Conservation (phyloP, 2,797 vertebrate species). For the Sebastes vulpes region DNA sequence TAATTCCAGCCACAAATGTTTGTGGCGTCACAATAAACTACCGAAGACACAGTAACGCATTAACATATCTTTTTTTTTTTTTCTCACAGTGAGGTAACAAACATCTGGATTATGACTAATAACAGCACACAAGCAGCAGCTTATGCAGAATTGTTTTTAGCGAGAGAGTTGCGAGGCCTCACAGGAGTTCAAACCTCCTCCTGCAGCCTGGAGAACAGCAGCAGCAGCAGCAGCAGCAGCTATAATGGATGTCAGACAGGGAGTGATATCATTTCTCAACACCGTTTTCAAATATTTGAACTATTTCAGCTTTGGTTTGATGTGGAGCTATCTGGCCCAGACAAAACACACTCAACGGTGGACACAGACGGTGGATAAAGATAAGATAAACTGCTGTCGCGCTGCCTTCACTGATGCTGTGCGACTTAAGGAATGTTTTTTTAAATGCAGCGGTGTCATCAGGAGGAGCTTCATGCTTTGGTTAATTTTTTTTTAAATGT, state of each 20-base stretch:
- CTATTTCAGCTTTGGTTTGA: conserved; percentile 49
- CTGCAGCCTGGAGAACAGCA: conserved; percentile 1
- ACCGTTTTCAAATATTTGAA: conserved; percentile 59
- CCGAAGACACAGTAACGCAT: conserved; percentile 15
- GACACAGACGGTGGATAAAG: conserved; percentile 53
- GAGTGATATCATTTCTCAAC: conserved; percentile 55
- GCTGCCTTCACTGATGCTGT: not conserved
- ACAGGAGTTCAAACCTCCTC: not conserved
- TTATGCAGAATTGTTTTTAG: not conserved
- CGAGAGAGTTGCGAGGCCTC: conserved; percentile 21
- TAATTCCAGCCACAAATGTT: conserved; percentile 25
- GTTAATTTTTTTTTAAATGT: not conserved
- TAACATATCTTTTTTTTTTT: not conserved
- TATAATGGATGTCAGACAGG: conserved; percentile 36
- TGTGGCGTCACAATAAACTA: conserved; percentile 9
- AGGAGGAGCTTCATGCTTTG: not conserved
- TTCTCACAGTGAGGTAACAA: not conserved
- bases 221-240: not conserved
- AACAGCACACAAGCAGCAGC: not conserved
- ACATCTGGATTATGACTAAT: not conserved
- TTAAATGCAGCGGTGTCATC: not conserved
- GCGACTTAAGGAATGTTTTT: not conserved
- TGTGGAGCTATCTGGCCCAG: conserved; percentile 35
- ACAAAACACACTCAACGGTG: conserved; percentile 51
- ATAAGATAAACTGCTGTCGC: conserved; percentile 43